A percentile compares a stretch with the other conserved stretches of the same genome.
phyloP scores from a whole-genome alignment of 1,140 invertebrate genomes.

The Aethina tumida region DNA sequence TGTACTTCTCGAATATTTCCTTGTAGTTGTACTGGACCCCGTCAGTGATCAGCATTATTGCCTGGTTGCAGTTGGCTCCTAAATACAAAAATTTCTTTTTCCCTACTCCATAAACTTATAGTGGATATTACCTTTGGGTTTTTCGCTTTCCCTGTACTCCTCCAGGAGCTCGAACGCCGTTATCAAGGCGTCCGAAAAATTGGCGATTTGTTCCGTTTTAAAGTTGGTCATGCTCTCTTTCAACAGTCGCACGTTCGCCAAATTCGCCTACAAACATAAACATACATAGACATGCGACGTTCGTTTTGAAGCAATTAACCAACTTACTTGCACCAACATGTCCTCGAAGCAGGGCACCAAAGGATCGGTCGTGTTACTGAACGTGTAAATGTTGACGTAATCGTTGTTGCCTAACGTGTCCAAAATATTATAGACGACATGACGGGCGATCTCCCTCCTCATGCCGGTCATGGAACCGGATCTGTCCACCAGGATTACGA shows the following conservation, averaged over 20 bases:
- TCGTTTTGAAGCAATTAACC: background rate
- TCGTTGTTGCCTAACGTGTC: conserved; percentile 92
- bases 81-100: conserved; percentile 2
- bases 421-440: conserved; percentile 77
- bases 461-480: conserved; percentile 91
- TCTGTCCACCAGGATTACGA: conserved; percentile 81
- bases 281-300: background rate
- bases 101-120: no score
- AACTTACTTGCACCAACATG: conserved; percentile 51
- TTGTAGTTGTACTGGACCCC: conserved; percentile 77
- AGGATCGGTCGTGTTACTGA: conserved; percentile 50
- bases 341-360: conserved; percentile 82
- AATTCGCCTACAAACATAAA: conserved; percentile 57
- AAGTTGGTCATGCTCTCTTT: conserved; percentile 69
- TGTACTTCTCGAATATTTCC: conserved; percentile 70
- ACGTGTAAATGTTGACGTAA: conserved; percentile 75
- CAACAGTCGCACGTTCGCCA: conserved; percentile 77
- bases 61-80: conserved; percentile 61
- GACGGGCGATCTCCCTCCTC: conserved; percentile 74
- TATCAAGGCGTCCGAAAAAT: conserved; percentile 84
- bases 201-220: conserved; percentile 81
- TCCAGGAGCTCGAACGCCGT: conserved; percentile 74
- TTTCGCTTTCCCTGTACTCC: conserved; percentile 24
- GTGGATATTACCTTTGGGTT: conserved; percentile 14
- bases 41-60: conserved; percentile 87